Percentiles rank a stretch among this genome's conserved stretches.
phyloP scores from a whole-genome alignment of 2,888 invertebrate genomes.

The Agrochola lota region DNA sequence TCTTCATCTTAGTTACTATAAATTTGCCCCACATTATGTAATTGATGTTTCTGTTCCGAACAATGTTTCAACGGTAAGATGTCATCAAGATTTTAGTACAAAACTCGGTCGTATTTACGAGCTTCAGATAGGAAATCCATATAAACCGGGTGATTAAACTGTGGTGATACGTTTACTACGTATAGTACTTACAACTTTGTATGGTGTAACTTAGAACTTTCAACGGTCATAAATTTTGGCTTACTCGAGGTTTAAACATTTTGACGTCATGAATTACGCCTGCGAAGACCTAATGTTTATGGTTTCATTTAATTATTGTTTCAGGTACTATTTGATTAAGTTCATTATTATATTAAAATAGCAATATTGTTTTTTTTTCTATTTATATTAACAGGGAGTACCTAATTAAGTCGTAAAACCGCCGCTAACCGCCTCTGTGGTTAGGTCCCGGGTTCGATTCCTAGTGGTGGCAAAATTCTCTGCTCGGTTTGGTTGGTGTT shows the following conservation, averaged over 20 bases:
- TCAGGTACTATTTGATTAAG: background rate
- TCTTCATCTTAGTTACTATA: background rate
- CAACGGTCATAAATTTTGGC: slow-evolving; percentile 38
- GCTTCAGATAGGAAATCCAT: slow-evolving; percentile 59
- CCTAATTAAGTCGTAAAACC: background rate
- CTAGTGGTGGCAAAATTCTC: no score
- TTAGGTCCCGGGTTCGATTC: no score
- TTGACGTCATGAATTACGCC: slow-evolving; percentile 25
- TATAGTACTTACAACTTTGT: slow-evolving; percentile 37
- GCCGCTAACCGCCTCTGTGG: no score
- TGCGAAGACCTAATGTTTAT: background rate
- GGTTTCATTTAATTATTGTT: background rate
- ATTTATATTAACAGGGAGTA: background rate
- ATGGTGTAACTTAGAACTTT: slow-evolving; percentile 30
- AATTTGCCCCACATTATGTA: background rate
- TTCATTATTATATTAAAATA: background rate
- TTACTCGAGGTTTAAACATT: slow-evolving; percentile 43
- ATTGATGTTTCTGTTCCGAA: slow-evolving; percentile 11
- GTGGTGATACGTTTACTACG: slow-evolving; percentile 40
- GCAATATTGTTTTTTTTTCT: background rate
- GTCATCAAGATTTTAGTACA: slow-evolving; percentile 60
- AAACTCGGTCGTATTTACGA: slow-evolving; percentile 59
- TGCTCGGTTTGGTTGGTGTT: no score
- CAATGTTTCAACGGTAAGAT: slow-evolving; percentile 41
- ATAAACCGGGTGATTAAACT: slow-evolving; percentile 58